Conservation (phyloP, 2,888 invertebrate genomes). For the Hoplodrina ambigua region DNA sequence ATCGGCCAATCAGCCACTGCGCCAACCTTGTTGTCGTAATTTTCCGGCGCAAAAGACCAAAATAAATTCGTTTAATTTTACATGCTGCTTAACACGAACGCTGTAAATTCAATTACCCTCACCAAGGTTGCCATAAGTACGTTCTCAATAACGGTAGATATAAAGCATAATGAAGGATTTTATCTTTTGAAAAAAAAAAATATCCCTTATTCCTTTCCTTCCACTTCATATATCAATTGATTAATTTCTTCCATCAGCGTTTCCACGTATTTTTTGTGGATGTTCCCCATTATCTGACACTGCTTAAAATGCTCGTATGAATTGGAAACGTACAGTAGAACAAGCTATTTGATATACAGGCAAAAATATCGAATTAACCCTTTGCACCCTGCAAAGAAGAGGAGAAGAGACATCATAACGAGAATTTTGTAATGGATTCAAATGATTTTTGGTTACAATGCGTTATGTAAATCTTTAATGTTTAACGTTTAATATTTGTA, state of each 20-base stretch:
- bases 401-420: too few relatives aligned
- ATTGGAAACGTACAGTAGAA: neutral
- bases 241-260: conserved; percentile 13
- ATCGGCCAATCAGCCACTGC: too few relatives aligned
- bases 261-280: neutral
- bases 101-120: neutral
- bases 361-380: too few relatives aligned
- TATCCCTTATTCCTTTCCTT: conserved; percentile 1
- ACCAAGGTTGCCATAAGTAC: neutral
- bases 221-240: conserved; percentile 18
- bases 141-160: neutral
- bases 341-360: neutral
- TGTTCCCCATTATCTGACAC: neutral
- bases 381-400: too few relatives aligned
- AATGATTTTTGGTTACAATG: too few relatives aligned
- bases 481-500: too few relatives aligned
- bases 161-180: neutral
- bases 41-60: neutral
- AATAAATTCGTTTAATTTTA: neutral
- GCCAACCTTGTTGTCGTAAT: neutral
- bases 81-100: neutral
- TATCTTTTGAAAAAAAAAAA: conserved; percentile 5
- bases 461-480: too few relatives aligned
- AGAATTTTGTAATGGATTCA: too few relatives aligned
- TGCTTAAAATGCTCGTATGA: conserved; percentile 13